phyloP scores from a whole-genome alignment of 2,888 invertebrate species.

The Campoletis raptor region DNA sequence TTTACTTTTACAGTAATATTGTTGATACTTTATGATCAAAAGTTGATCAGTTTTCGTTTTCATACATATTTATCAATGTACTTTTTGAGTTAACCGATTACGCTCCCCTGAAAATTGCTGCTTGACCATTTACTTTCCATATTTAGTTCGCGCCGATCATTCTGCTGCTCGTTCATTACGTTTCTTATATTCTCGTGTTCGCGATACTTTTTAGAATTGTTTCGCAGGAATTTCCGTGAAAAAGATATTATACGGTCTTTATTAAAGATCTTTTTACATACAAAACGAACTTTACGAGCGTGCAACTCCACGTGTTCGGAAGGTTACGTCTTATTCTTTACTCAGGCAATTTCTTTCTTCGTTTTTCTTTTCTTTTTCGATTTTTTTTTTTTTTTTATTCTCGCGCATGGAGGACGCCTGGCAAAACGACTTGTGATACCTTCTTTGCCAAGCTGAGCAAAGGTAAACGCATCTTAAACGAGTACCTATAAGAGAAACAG shows the following conservation, averaged over 20 bases:
- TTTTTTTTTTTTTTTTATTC: conserved; percentile 66
- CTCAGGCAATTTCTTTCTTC: conserved; percentile 54
- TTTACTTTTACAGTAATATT: neutral
- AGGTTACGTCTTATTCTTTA: conserved; percentile 71
- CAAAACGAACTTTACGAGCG: conserved; percentile 63
- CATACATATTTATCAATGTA: neutral
- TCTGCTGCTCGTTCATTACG: conserved; percentile 37
- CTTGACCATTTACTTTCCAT: conserved; percentile 9
- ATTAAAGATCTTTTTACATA: conserved; percentile 65
- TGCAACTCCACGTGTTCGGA: conserved; percentile 54
- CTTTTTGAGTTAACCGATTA: neutral
- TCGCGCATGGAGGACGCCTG: conserved; percentile 53
- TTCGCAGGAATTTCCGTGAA: conserved; percentile 57
- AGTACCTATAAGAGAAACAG: conserved; percentile 73
- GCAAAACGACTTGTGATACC: conserved; percentile 57
- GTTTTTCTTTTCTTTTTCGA: conserved; percentile 58
- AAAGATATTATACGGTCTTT: conserved; percentile 64
- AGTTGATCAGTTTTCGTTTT: neutral
- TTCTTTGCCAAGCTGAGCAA: conserved; percentile 62
- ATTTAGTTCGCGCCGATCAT: neutral
- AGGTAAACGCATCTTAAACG: conserved; percentile 78
- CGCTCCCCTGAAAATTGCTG: neutral
- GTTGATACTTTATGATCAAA: neutral
- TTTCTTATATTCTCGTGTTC: conserved; percentile 40
- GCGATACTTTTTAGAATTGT: conserved; percentile 32